Conservation (phyloP, 2,888 invertebrate species). For the Eurytoma adleriae region DNA sequence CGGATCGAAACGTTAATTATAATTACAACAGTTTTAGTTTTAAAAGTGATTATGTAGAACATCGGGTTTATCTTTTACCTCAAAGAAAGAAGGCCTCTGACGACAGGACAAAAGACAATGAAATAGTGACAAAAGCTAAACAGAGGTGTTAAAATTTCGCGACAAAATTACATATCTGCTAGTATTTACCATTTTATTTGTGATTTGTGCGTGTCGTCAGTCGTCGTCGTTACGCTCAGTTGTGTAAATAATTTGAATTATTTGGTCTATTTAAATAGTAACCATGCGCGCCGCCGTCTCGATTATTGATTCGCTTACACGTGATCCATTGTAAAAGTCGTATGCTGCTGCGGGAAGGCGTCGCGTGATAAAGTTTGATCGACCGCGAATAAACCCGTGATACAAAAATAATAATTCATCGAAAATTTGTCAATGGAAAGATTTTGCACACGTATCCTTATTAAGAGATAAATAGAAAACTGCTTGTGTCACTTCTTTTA, state of each 20-base stretch:
- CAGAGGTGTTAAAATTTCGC: not conserved
- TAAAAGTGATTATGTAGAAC: no score
- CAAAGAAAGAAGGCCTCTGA: no score
- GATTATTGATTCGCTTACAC: not conserved
- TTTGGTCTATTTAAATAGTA: no score
- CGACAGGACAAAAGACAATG: not conserved
- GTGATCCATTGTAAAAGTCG: constrained; percentile 21
- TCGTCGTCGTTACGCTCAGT: not conserved
- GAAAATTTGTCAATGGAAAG: constrained; percentile 10
- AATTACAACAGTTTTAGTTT: no score
- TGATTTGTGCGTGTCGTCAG: not conserved
- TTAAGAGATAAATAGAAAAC: no score
- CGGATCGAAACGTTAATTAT: no score
- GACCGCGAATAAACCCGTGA: constrained; percentile 1
- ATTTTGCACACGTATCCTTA: constrained; percentile 1
- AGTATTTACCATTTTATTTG: constrained; percentile 22
- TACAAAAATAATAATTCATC: not conserved
- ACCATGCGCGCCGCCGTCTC: not conserved
- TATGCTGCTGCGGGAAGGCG: not conserved
- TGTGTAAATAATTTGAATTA: constrained; percentile 24
- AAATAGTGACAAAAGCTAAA: not conserved
- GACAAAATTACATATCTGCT: not conserved
- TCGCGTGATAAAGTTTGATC: constrained; percentile 18
- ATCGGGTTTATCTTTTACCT: no score
- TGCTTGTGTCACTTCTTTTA: no score